Base-by-base conservation (phyloP, 2,888 invertebrate genomes). In the Ectemnius lituratus region DNA sequence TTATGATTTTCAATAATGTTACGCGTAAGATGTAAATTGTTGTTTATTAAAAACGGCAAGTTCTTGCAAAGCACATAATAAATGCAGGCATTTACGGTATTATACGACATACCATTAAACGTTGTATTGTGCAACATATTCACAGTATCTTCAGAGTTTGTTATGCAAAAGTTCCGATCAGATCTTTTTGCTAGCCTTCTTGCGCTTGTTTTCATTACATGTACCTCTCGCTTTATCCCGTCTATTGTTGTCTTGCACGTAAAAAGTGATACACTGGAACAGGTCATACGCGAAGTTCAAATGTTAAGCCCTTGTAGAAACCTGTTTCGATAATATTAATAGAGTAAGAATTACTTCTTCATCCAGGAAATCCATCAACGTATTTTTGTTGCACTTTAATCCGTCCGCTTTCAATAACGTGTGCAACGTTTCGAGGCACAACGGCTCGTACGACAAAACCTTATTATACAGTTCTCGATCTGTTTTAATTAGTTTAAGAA, bases 281-380 rank as follows among this genome's bases (percentile, higher is more conserved):
- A 27, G 70, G 72, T 18, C 56, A 13, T 28, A 4, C 11, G 68
- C 57, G 59, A 37, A 68, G 64, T 28, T 56, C 64, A 13, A 57
- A 64, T 13, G 66, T 69, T 61, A 18, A 47, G 46, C 28, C 28
- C 11, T 52, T 47, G 59, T 49, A 37, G 47, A n/a, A 47, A n/a
- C 14, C 8, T 23, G 13, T 52, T 13, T 20, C 14, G 46, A 45
- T 23, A 58, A 68, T 18, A 60, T 62, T 16, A 58, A 16, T n/a
- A 16, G 23, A 20, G 3, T 23, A 14, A 20, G 45, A 18, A 3
- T 45, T 76, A 92, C 92, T 87, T 92, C 89, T 76, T 92, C 91
- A 88, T 93, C 93, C 23, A 93, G 85, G 76, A 91, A 92, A 72
- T 92, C 90, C 88, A 92, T 91, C 0, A 93, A 84, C 56, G 88